Base-by-base conservation (phyloP, 2,113 vertebrate genomes). In the Choloepus hoffmanni region DNA sequence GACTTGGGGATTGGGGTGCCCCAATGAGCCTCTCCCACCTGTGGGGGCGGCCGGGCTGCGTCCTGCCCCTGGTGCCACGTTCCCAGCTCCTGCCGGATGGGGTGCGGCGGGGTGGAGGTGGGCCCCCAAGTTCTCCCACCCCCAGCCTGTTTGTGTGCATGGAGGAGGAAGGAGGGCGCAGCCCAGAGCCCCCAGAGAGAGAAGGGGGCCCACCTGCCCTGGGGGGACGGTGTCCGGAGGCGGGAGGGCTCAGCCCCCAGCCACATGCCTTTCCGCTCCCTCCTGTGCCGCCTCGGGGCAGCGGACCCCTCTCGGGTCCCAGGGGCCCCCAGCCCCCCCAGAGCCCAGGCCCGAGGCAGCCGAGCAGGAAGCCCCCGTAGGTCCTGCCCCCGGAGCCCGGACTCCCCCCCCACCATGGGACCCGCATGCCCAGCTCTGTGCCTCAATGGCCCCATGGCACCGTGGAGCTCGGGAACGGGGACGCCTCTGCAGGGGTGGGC, bases 401-500 rank as follows among this genome's bases (percentile, higher is more conserved):
- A 33, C 62, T n/a, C 65, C 36, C 6, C 7, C 5, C 7, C 18
- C 26, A 62, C 8, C 21, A 5, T 23, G 7, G 70, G 50, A 7
- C 50, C 53, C 53, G 2, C 53, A 16, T 13, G 53, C 13, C 55
- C 1, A 0, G 4, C 45, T 81, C 79, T 7, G 5, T 24, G 48
- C 36, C 63, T 28, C 1, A 2, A 60, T 19, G 70, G 60, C 30
- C 9, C 36, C 1, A 0, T 1, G 53, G 65, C 16, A 67, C 10
- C 0, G 0, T 3, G 1, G 26, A 68, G 3, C 7, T 0, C 24
- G 33, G 28, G 45, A 26, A 72, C 24, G 21, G 21, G 50, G 18
- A 1, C 9, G 74, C 12, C 7, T 3, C 26, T 8, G 40, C 4
- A 7, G 3, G 13, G 11, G 10, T 2, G 13, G 23, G 23, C 0